phyloP scores from a whole-genome alignment of 64 coral and sea anemone genomes.

The Cladopsammia gracilis region DNA sequence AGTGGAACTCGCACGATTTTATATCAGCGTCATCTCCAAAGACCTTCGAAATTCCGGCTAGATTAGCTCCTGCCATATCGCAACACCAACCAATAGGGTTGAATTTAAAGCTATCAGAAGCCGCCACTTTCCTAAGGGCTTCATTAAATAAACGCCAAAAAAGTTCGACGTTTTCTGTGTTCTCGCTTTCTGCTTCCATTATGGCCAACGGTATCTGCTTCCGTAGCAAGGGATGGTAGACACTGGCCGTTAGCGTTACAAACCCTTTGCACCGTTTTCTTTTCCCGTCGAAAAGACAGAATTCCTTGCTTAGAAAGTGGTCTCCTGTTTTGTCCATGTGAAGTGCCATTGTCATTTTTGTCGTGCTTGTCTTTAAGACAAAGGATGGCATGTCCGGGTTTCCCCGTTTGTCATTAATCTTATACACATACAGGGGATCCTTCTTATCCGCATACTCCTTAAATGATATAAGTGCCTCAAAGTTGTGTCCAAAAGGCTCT shows the following conservation, averaged over 20 bases:
- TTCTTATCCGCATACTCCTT: conserved; percentile 43
- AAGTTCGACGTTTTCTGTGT: not conserved
- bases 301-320: conserved; percentile 31
- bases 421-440: conserved; percentile 22
- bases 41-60: conserved; percentile 3
- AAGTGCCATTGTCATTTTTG: too few species aligned
- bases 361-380: conserved; percentile 38
- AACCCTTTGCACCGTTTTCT: conserved; percentile 19
- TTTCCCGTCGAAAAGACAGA: conserved; percentile 32
- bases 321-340: conserved; percentile 25
- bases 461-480: conserved; percentile 5
- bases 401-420: conserved; percentile 16
- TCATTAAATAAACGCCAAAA: conserved; percentile 56
- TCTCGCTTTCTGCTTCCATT: too few species aligned
- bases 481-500: conserved; percentile 25
- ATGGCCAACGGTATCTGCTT: conserved; percentile 43
- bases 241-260: conserved; percentile 54
- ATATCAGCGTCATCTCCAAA: not conserved
- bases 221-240: conserved; percentile 40
- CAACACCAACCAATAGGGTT: conserved; percentile 49
- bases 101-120: not conserved
- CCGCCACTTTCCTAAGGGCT: not conserved
- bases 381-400: conserved; percentile 38
- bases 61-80: conserved; percentile 46
- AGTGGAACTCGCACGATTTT: conserved; percentile 2